Evolutionary conservation across 2,797 vertebrate genomes (phyloP), one percentile per base, ranked within the genome.

Genomic region (Coregonus suidteri): DNA sequence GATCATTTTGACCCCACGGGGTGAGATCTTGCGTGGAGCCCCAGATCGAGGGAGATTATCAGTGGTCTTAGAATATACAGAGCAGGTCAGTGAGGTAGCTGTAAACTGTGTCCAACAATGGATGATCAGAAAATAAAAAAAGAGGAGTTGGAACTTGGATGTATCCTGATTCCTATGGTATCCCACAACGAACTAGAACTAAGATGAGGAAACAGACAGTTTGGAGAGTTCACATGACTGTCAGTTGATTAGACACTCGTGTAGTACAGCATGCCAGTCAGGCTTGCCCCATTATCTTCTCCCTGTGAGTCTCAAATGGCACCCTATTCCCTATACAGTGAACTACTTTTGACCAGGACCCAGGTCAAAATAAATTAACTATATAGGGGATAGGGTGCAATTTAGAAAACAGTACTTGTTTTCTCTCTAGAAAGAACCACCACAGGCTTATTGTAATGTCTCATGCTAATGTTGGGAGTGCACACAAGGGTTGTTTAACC

Each of bases 211-310:
- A 13, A 35, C 6, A 16, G 16, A 16, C 11, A 14, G 51, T 7
- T 52, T 14, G 52, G 52, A 13, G 52, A 53, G 3, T 53, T 53
- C 52, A 35, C 4, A 53, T 3, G 25, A 25, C 25, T 1, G 62
- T 82, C 75, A 78, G n/a, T 65, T 83, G 62, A 83, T 68, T 59
- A 41, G 56, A 77, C 20, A 7, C 64, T 16, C 71, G 16, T 74
- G 75, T 3, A 13, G 25, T 59, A 20, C 71, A 72, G 64, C 76
- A 52, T 62, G 80, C 75, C 7, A 51, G 79, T 90, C 90, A 89
- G 84, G 85, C 41, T 75, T 76, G 1, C 67, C 78, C 67, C 37
- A 83, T 89, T 84, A 87, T 75, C 47, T 54, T 80, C 73, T 3
- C 20, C 20, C 69, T 34, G 31, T 34, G 31, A 3, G 31, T 34